These are phyloP conservation scores for Bufo bufo DNA, from an alignment of 2,113 vertebrate genomes.

Conservation along the genomic window DNA sequence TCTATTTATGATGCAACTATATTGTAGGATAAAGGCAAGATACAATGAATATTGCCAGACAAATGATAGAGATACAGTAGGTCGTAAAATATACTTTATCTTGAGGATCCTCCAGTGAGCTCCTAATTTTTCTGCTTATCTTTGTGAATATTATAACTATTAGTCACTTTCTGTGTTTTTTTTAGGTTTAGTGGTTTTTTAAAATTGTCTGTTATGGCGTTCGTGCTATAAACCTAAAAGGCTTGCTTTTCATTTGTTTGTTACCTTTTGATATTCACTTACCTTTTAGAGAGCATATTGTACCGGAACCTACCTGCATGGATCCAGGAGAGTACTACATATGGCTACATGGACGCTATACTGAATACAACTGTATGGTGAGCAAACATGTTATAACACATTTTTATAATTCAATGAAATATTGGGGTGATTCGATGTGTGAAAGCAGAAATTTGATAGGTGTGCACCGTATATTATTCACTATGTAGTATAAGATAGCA, in stretches of 20 bases:
- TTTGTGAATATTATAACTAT: background rate
- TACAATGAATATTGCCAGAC: no score
- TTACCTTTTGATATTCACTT: conserved; percentile 30
- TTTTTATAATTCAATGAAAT: background rate
- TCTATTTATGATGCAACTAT: no score
- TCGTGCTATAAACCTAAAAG: background rate
- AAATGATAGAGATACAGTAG: no score
- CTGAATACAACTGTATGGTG: conserved; percentile 34
- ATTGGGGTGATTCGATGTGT: background rate
- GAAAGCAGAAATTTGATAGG: background rate
- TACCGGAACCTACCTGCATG: conserved; percentile 21
- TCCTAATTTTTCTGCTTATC: background rate
- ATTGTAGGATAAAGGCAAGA: no score
- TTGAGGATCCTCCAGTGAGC: background rate
- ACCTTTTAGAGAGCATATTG: conserved; percentile 40
- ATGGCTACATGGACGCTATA: background rate
- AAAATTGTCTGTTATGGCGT: background rate
- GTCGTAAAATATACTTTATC: background rate
- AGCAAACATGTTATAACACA: background rate
- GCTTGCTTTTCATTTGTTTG: background rate
- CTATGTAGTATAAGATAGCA: no score
- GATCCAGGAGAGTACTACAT: conserved; percentile 32
- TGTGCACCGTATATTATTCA: no score
- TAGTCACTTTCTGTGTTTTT: background rate
- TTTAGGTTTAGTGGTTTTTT: background rate